Evolutionary conservation across 92 coral and sea anemone genomes (phyloP), one percentile per base, ranked within the genome.

Genomic region (Galaxea fascicularis): DNA sequence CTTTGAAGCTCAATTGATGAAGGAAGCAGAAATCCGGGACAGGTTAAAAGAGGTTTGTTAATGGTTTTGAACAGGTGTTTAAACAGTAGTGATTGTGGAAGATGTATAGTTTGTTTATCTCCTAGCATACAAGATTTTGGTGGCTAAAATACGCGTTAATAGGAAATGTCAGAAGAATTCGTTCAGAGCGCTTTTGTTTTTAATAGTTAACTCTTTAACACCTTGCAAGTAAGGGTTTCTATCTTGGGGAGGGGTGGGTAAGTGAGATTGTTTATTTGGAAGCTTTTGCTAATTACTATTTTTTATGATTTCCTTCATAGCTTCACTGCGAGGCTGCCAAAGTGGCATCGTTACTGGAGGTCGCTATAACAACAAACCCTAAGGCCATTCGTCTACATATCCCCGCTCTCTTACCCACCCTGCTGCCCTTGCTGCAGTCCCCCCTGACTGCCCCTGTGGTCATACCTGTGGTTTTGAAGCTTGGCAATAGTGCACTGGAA

Each of bases 401-500:
- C 67, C 93, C 99, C 13, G 65, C 89, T 30, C 77, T 87, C 39
- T 82, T 93, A 18, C 89, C 89, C 60, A 90, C 69, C 18, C 87
- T 95, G 35, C 69, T 93, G 58, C 77, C 97, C 1, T 64, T 96
- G 46, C 88, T 94, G 66, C 67, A 69, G 78, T 96, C 98, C 27
- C 99, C 99, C 20, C 81, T 96, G 65, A 94, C 98, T 52, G 95
- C 99, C 12, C 91, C 97, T 6, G 78, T 77, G 26, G 83, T 88
- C 35, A 77, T 89, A 17, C 88, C 93, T 20, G 85, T 91, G 30
- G 77, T 96, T 60, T 63, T 95, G 77, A 92, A 93, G 20, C 91
- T 96, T 39, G 87, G 95, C 25, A 90, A 92, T 30, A 86, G 87
- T 72, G 94, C 90, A 47, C 93, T 94, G 81, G 89, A 68, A 0